Evolutionary conservation across 2,888 invertebrate species (phyloP), one percentile per base, ranked within the genome.

Genomic region (Tetragonisca angustula): DNA sequence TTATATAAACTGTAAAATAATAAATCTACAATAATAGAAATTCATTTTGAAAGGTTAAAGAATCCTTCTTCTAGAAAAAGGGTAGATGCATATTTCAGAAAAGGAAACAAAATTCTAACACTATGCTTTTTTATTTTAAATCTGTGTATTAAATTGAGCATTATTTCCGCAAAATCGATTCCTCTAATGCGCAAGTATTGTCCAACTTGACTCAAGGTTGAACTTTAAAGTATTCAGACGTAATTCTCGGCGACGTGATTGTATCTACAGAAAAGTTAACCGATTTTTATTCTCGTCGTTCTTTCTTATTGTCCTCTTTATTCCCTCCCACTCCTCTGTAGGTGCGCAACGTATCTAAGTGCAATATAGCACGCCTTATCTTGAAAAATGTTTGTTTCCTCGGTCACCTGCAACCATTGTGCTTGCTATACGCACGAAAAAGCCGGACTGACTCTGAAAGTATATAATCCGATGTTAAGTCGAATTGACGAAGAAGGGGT

Each of bases 381-480:
- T 93, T 93, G 93, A 93, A 92, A 92, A 92, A 93, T 93, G 92
- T 91, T 87, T 86, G 86, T 83, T 89, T 89, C 87, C 89, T 89
- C 84, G 88, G 88, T 88, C 86, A 80, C 78, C 86, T 82, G 87
- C 85, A 75, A 83, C 90, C 81, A 93, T 93, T 93, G 93, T 93
- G 27, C 56, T 87, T 79, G 72, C 80, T 81, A 72, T 84, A 81
- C 84, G 71, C 82, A 81, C 85, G 68, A 76, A 64, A 72, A 71
- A 80, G 77, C 67, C 24, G 36, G 21, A 64, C 77, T 76, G 84
- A 85, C 83, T 50, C 50, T 65, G 71, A 61, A 78, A 87, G 86
- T 85, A 85, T 75, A 87, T 91, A 90, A 91, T 91, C 91, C 87
- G 68, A 79, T 88, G 85, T 89, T 91, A 88, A 90, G 87, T 87